phyloP scores from a whole-genome alignment of 2,797 vertebrate genomes.

The Ptychadena robeensis region DNA sequence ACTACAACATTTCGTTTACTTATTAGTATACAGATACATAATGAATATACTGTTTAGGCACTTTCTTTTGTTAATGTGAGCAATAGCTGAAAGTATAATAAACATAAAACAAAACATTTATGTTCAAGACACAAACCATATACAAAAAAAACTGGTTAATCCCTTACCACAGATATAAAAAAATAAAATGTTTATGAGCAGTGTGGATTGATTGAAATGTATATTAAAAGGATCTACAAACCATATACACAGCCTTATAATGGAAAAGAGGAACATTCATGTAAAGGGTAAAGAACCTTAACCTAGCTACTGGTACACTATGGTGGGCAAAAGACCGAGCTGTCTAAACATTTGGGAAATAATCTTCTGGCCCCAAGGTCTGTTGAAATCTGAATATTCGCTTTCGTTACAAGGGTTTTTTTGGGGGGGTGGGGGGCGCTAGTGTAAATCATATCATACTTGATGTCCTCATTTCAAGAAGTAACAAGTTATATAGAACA shows the following conservation, averaged over 20 bases:
- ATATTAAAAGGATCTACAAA: slow-evolving; percentile 65
- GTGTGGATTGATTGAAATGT: slow-evolving; percentile 71
- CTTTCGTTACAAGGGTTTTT: neutral
- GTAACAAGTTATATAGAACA: neutral
- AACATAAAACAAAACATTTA: slow-evolving; percentile 59
- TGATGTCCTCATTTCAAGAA: neutral
- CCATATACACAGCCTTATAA: neutral
- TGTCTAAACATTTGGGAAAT: neutral
- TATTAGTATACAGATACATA: slow-evolving; percentile 86
- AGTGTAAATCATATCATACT: neutral
- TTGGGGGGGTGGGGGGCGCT: neutral
- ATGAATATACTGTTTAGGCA: slow-evolving; percentile 90
- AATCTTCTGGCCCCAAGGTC: neutral
- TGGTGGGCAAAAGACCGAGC: neutral
- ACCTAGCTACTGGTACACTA: neutral
- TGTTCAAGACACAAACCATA: slow-evolving; percentile 71
- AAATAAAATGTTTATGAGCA: slow-evolving; percentile 78
- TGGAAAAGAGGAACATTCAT: neutral
- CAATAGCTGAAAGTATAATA: slow-evolving; percentile 74
- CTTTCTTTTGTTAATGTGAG: slow-evolving; percentile 90
- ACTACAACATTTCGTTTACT: slow-evolving; percentile 87
- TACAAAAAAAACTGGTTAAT: slow-evolving; percentile 73
- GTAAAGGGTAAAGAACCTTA: neutral
- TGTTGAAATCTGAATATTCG: neutral
- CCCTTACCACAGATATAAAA: slow-evolving; percentile 84